A percentile compares a stretch with the other conserved stretches of the same genome.
phyloP scores from a whole-genome alignment of 2,797 vertebrate genomes.

The Phalloptychus januarius region DNA sequence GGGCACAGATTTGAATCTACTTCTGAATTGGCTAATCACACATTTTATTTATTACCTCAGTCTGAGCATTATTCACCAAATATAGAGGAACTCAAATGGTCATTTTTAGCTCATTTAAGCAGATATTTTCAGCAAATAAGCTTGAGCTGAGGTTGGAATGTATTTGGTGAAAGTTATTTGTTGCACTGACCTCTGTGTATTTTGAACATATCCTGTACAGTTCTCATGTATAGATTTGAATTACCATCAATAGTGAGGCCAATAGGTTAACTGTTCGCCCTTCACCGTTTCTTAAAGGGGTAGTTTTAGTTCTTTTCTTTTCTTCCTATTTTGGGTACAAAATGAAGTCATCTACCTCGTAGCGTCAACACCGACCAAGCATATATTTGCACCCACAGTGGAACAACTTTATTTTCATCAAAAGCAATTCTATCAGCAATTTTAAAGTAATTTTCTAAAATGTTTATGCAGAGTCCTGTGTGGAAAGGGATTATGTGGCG shows the following conservation, averaged over 20 bases:
- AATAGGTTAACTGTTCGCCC: background rate
- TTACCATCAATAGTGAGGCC: background rate
- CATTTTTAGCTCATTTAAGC: background rate
- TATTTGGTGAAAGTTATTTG: background rate
- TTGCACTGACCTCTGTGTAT: background rate
- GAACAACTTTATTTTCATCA: background rate
- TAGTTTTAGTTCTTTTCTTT: background rate
- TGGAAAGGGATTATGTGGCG: background rate
- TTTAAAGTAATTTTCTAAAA: background rate
- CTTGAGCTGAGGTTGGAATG: background rate
- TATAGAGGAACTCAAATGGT: too few species aligned
- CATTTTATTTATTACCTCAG: constrained; percentile 4
- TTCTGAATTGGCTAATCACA: constrained; percentile 34
- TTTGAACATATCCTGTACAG: background rate
- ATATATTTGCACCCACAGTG: background rate
- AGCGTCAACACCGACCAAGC: background rate
- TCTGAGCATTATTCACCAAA: background rate
- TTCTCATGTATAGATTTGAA: background rate
- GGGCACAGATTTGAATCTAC: constrained; percentile 52
- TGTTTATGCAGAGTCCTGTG: background rate
- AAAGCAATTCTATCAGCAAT: background rate
- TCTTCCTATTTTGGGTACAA: background rate
- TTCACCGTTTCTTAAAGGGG: background rate
- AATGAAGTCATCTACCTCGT: background rate
- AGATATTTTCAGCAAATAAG: background rate